Evolutionary conservation across 35 echinoderm and acorn worm genomes (phyloP), one percentile per base, ranked within the genome.

Genomic region (Ptychodera flava): DNA sequence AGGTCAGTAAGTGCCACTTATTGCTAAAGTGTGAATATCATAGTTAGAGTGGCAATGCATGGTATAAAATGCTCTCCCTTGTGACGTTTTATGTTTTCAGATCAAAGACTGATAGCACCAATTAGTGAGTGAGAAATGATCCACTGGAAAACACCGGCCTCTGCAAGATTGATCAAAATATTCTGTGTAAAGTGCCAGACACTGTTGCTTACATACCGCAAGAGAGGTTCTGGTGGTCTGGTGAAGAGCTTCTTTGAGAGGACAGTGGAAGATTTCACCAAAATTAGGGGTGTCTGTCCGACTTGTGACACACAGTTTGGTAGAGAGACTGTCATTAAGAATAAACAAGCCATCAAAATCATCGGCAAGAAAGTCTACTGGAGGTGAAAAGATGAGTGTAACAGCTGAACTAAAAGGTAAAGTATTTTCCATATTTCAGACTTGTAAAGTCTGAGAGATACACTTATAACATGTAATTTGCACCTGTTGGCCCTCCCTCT

Each of bases 231-330:
- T 76, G 88, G 88, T 36, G 89, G 89, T 1, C 85, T 92, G 22
- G 90, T 92, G 0, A 92, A 92, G 81, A 88, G 90, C 32, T 92
- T 82, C 76, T 15, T 92, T 15, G 90, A 92, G 81, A 88, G 86
- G 15, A 83, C 79, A 29, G 83, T 88, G 31, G 86, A 38, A 16
- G 30, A 86, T 77, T 86, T 30, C 52, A 86, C 84, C 52, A 31
- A 75, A 0, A 31, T 33, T 16, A 30, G 28, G 32, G 84, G 84
- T 33, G 84, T 92, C 28, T 92, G 90, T 75, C 90, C 90, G 6
- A 84, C 36, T 22, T 92, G 90, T 79, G 85, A 76, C 30, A 38
- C 78, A 16, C 32, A 81, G 33, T 92, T 92, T 80, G 90, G 90
- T 2, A 78, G 90, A 32, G 85, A 92, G 75, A 76, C 90, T 1